Conservation (phyloP, 2,113 vertebrate species). For the Kryptolebias marmoratus region DNA sequence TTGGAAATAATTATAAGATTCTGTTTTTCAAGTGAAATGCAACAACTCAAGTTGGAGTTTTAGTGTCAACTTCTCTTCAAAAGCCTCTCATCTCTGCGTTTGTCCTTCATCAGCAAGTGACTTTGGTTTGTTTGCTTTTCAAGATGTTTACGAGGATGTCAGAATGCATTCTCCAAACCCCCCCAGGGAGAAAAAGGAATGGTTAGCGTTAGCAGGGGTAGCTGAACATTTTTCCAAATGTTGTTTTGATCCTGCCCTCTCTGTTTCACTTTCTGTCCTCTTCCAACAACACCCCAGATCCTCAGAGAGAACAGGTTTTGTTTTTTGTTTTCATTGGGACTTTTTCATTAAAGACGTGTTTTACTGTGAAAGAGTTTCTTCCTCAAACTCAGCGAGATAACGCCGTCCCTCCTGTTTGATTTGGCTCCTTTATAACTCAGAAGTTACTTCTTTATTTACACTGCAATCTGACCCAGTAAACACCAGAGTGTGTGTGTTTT, state of each 20-base stretch:
- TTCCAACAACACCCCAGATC: constrained; percentile 14
- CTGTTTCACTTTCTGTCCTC: constrained; percentile 15
- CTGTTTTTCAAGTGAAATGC: background rate
- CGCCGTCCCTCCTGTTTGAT: constrained; percentile 69
- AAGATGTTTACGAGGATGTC: constrained; percentile 75
- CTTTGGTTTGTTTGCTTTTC: constrained; percentile 54
- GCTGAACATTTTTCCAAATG: constrained; percentile 54
- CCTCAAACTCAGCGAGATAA: constrained; percentile 57
- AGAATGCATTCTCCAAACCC: constrained; percentile 56
- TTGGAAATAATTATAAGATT: constrained; percentile 4
- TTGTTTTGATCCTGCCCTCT: constrained; percentile 33
- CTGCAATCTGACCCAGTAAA: constrained; percentile 72
- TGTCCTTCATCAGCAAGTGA: constrained; percentile 44
- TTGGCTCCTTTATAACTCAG: constrained; percentile 78
- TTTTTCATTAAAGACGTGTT: constrained; percentile 46
- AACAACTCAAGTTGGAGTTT: constrained; percentile 8
- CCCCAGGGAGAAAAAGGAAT: constrained; percentile 48
- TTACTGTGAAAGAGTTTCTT: constrained; percentile 52
- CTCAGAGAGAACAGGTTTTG: constrained; percentile 31
- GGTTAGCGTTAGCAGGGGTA: constrained; percentile 50
- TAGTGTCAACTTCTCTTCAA: constrained; percentile 10
- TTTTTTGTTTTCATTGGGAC: constrained; percentile 57
- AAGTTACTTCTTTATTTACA: constrained; percentile 69
- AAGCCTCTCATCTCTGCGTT: constrained; percentile 37
- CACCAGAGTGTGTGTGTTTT: constrained; percentile 57